phyloP scores from a whole-genome alignment of 2,113 vertebrate genomes.

The Cacatua alba region DNA sequence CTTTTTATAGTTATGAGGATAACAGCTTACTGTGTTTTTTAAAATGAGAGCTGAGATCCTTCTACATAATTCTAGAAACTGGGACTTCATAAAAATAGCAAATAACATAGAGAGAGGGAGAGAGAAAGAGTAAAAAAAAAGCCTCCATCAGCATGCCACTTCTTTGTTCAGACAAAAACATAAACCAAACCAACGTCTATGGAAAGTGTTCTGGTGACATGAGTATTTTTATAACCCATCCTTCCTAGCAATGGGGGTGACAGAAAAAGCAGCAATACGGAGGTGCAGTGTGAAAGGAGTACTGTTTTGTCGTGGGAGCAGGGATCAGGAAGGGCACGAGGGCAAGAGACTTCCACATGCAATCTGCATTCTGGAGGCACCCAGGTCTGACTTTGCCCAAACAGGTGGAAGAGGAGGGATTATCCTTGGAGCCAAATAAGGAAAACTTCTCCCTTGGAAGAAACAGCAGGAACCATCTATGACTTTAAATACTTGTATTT shows the following conservation, averaged over 20 bases:
- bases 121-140: not conserved
- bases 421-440: not conserved
- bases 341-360: not conserved
- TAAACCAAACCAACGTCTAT: not conserved
- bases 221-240: not conserved
- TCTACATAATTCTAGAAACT: conserved; percentile 4
- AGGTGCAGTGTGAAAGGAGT: not conserved
- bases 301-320: not conserved
- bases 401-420: not conserved
- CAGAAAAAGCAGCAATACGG: not conserved
- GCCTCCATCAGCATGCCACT: not conserved
- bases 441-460: not conserved
- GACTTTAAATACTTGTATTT: not conserved
- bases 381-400: fast-evolving
- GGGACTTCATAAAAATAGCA: not conserved
- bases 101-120: not conserved
- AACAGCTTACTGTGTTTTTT: not conserved
- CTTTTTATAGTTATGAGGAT: not conserved
- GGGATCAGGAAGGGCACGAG: not conserved
- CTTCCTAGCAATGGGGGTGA: not conserved
- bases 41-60: not conserved
- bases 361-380: not conserved
- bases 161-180: not conserved
- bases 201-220: not conserved
- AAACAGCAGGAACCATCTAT: not conserved